Evolutionary conservation across 2,113 vertebrate species (phyloP).

Genomic region (Otocyon megalotis): DNA sequence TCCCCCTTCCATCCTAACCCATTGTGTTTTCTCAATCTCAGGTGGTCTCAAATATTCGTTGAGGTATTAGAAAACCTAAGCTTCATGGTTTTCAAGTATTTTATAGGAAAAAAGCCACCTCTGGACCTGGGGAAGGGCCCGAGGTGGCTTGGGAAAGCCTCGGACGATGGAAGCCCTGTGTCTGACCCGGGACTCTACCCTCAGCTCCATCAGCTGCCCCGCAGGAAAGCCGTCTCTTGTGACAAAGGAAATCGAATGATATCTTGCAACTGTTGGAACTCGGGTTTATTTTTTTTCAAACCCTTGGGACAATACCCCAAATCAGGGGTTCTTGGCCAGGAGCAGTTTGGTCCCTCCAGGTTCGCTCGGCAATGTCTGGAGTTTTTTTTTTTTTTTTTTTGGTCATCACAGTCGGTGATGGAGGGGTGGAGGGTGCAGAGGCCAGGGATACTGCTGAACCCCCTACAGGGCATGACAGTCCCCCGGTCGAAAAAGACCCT

Average conservation of each 20-base stretch:
- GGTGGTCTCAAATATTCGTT: not conserved
- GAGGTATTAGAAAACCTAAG: not conserved
- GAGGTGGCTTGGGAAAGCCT: not conserved
- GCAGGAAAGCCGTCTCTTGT: not conserved
- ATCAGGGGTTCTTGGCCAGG: not conserved
- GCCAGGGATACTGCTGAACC: fast-evolving
- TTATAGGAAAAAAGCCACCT: not conserved
- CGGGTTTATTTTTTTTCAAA: not conserved
- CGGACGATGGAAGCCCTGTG: fast-evolving
- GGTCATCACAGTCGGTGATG: not conserved
- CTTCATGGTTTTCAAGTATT: not conserved
- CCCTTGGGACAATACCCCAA: too few species aligned
- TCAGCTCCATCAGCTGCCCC: fast-evolving
- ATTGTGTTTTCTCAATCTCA: too few species aligned
- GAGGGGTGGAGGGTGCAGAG: not conserved
- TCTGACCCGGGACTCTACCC: fast-evolving
- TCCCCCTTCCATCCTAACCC: not conserved
- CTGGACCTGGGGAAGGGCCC: not conserved
- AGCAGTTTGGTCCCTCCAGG: not conserved
- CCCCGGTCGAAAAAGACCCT: not conserved
- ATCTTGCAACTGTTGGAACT: not conserved
- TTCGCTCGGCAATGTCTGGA: not conserved
- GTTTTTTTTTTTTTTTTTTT: not conserved
- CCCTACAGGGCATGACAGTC: fast-evolving
- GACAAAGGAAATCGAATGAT: fast-evolving